Conservation (phyloP, 1,140 invertebrate species). For the Sitobion miscanthi region DNA sequence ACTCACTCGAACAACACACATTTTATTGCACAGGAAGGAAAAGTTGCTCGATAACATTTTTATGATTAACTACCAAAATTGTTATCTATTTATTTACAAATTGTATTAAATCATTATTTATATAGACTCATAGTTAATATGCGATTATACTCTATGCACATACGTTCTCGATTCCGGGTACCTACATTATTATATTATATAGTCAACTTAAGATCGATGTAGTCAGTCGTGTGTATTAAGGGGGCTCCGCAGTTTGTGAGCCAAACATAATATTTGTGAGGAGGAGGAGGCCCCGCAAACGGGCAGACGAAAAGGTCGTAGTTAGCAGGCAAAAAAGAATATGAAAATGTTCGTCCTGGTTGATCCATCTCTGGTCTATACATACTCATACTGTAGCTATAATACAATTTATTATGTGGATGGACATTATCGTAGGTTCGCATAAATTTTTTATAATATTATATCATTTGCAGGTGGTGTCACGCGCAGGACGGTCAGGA, state of each 20-base stretch:
- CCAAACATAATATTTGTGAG: too few relatives aligned
- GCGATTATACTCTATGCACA: background rate
- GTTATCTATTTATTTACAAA: background rate
- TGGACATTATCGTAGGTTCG: background rate
- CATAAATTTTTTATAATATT: background rate
- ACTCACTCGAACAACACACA: background rate
- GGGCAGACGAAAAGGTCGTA: background rate
- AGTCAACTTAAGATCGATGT: background rate
- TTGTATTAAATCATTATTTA: background rate
- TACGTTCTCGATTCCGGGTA: background rate
- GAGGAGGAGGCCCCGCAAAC: background rate
- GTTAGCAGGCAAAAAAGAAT: background rate
- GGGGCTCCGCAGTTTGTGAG: background rate
- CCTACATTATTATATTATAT: background rate
- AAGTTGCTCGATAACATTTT: background rate
- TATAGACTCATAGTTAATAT: background rate
- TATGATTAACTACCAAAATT: background rate
- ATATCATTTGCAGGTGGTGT: constrained; percentile 20
- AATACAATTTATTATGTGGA: background rate
- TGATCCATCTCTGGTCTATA: background rate
- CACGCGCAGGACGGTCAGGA: constrained; percentile 1
- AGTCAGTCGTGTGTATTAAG: background rate
- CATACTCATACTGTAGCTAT: background rate
- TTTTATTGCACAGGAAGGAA: background rate
- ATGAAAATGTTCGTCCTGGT: background rate